Conservation (phyloP, 2,888 invertebrate genomes). For the Hirtodrosophila duncani region DNA sequence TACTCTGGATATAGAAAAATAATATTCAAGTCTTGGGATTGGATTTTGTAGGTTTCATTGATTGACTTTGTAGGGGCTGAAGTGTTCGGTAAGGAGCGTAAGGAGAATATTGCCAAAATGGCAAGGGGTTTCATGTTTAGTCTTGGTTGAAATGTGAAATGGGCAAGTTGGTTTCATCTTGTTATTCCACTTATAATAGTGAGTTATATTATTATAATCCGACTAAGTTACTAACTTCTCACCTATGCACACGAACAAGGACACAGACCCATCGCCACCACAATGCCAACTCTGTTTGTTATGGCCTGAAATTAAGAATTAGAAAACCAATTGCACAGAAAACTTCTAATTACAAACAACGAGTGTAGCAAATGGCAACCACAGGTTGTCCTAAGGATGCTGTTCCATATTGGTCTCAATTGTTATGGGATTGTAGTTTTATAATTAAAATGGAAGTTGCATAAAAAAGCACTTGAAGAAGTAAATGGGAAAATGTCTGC, state of each 20-base stretch:
- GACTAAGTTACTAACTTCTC: conserved; percentile 13
- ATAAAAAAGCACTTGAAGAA: neutral
- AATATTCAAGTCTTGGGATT: too few relatives aligned
- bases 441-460: conserved; percentile 5
- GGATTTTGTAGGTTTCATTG: neutral
- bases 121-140: conserved; percentile 18
- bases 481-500: too few relatives aligned
- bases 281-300: conserved; percentile 25
- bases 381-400: conserved; percentile 13
- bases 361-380: conserved; percentile 8
- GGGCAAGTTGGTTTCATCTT: neutral
- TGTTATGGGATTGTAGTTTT: conserved; percentile 23
- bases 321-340: conserved; percentile 15
- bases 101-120: conserved; percentile 4
- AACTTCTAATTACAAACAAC: conserved; percentile 13
- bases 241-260: too few relatives aligned
- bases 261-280: too few relatives aligned
- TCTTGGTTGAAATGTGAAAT: conserved; percentile 10
- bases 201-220: too few relatives aligned
- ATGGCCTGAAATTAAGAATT: conserved; percentile 35
- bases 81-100: neutral
- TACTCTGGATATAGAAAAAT: too few relatives aligned
- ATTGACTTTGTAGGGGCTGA: neutral
- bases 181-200: conserved; percentile 19
- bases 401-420: conserved; percentile 15